Conservation (phyloP, 2,113 vertebrate species). For the Rostratula benghalensis region DNA sequence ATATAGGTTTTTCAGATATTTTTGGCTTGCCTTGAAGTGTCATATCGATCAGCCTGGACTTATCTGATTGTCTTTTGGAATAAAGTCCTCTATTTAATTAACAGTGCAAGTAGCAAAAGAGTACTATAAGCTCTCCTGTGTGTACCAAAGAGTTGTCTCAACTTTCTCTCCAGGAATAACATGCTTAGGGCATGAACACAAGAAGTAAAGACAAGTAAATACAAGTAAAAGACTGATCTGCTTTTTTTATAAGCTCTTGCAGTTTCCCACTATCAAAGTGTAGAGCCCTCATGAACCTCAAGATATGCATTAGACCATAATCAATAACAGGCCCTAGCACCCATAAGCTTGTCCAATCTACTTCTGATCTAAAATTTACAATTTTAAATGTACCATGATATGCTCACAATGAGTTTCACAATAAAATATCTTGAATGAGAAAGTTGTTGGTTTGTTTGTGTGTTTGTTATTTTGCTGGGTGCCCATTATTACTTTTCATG, state of each 20-base stretch:
- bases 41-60: background rate
- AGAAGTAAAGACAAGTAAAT: background rate
- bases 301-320: background rate
- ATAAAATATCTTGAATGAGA: background rate
- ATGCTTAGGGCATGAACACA: background rate
- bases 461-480: background rate
- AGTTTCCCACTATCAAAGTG: background rate
- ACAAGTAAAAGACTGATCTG: background rate
- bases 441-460: too few relatives aligned
- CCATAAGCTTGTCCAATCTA: background rate
- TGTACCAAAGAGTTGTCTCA: background rate
- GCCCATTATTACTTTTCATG: background rate
- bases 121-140: background rate
- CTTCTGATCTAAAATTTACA: background rate
- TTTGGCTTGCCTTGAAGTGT: background rate
- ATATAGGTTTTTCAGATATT: background rate
- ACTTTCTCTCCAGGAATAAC: background rate
- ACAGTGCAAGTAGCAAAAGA: background rate
- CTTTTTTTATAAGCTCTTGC: background rate
- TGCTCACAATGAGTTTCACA: background rate
- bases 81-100: conserved; percentile 8
- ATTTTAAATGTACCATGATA: background rate
- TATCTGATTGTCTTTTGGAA: conserved; percentile 20
- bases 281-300: background rate
- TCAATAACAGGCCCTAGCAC: background rate